These are phyloP conservation scores for Zoanthus gigantus DNA, from an alignment of 92 coral and sea anemone genomes.

Conservation along the genomic window DNA sequence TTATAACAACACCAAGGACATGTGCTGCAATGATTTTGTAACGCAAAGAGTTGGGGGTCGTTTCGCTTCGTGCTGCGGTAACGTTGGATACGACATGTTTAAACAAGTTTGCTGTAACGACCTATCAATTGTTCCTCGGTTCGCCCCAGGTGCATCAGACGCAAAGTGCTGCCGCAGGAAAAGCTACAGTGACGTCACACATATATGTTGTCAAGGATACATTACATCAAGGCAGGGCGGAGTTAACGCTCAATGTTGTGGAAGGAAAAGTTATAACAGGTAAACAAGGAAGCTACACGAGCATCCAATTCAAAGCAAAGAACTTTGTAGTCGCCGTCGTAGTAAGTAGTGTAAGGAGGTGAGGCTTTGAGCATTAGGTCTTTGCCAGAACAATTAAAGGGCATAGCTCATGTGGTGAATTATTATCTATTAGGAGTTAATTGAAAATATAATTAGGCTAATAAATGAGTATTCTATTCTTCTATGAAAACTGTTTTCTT, in stretches of 20 bases:
- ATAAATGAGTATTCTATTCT: no score
- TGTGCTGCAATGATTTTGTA: conserved; percentile 55
- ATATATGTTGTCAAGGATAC: conserved; percentile 46
- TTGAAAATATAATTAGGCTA: no score
- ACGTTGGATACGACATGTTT: conserved; percentile 36
- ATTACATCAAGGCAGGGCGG: conserved; percentile 30
- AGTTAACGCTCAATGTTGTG: conserved; percentile 37
- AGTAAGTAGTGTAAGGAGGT: no score
- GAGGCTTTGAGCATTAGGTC: no score
- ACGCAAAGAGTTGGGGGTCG: conserved; percentile 24
- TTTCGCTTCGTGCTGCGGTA: conserved; percentile 47
- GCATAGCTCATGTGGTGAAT: no score
- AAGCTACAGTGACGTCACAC: conserved; percentile 44
- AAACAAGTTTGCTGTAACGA: conserved; percentile 53
- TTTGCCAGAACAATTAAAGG: no score
- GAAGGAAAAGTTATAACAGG: conserved; percentile 35
- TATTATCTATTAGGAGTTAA: no score
- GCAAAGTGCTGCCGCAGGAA: conserved; percentile 48
- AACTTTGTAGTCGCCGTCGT: no score
- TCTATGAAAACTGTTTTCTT: no score
- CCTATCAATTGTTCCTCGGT: conserved; percentile 29
- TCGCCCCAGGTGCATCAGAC: conserved; percentile 22
- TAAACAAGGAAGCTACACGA: not conserved
- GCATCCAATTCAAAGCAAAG: no score
- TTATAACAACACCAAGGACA: conserved; percentile 37